Conservation (phyloP, 1,140 invertebrate species). For the Spodoptera litura region DNA sequence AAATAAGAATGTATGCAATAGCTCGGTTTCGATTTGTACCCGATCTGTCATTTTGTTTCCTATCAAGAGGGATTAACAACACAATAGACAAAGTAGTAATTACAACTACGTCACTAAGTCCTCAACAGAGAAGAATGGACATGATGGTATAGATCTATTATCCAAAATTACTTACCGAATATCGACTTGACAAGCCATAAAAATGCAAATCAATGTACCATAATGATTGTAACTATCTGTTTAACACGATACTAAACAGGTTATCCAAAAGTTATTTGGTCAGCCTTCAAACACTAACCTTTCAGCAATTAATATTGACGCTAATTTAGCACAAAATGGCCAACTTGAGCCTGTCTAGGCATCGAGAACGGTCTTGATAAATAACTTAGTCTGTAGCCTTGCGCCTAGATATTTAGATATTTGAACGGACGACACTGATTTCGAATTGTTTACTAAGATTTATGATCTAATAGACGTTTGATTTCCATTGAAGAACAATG, state of each 20-base stretch:
- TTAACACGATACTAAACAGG: background rate
- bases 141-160: too few species aligned
- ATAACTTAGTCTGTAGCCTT: slow-evolving; percentile 27
- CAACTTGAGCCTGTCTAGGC: background rate
- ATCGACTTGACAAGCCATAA: too few species aligned
- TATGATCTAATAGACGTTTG: background rate
- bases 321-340: slow-evolving; percentile 7
- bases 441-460: slow-evolving; percentile 20
- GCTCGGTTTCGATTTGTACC: too few species aligned
- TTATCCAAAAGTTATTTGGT: background rate
- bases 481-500: background rate
- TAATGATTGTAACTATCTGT: too few species aligned
- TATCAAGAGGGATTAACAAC: too few species aligned
- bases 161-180: too few species aligned
- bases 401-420: slow-evolving; percentile 26
- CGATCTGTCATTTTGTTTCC: too few species aligned
- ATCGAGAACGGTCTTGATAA: slow-evolving; percentile 27
- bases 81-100: too few species aligned
- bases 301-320: background rate
- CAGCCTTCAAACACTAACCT: slow-evolving; percentile 6
- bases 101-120: too few species aligned
- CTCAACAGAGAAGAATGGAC: too few species aligned
- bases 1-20: too few species aligned
- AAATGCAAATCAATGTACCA: too few species aligned
- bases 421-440: slow-evolving; percentile 35